phyloP scores from a whole-genome alignment of 2,888 invertebrate genomes.

The Apotomis turbidana region DNA sequence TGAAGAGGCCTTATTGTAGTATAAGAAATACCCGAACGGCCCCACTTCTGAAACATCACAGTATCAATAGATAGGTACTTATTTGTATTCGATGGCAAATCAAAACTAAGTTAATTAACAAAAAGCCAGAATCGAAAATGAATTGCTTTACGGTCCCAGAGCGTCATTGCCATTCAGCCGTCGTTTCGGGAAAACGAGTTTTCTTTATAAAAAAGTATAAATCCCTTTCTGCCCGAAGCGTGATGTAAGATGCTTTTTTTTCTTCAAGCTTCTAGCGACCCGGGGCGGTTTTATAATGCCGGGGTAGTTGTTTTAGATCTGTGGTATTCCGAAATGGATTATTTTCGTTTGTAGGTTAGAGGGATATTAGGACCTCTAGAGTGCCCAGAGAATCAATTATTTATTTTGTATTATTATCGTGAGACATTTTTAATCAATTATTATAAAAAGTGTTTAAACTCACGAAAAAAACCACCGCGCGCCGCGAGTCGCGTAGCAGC shows the following conservation, averaged over 20 bases:
- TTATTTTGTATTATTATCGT: too few relatives aligned
- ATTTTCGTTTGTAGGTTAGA: not conserved
- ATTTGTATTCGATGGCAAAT: not conserved
- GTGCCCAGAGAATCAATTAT: too few relatives aligned
- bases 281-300: not conserved
- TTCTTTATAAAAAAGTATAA: slow-evolving; percentile 13
- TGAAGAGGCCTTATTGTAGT: too few relatives aligned
- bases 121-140: not conserved
- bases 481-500: too few relatives aligned
- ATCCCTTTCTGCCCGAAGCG: slow-evolving; percentile 16
- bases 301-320: not conserved
- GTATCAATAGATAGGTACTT: too few relatives aligned
- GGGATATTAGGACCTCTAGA: not conserved
- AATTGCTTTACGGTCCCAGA: slow-evolving; percentile 2
- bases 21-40: too few relatives aligned
- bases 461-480: too few relatives aligned
- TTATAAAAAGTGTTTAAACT: too few relatives aligned
- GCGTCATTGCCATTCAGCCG: slow-evolving; percentile 6
- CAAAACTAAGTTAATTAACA: not conserved
- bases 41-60: too few relatives aligned
- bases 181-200: slow-evolving; percentile 11
- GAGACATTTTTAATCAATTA: too few relatives aligned
- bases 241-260: not conserved
- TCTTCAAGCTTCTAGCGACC: not conserved
- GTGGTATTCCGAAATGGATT: not conserved